Conservation (phyloP, 2,113 vertebrate genomes). For the Lepus timidus region DNA sequence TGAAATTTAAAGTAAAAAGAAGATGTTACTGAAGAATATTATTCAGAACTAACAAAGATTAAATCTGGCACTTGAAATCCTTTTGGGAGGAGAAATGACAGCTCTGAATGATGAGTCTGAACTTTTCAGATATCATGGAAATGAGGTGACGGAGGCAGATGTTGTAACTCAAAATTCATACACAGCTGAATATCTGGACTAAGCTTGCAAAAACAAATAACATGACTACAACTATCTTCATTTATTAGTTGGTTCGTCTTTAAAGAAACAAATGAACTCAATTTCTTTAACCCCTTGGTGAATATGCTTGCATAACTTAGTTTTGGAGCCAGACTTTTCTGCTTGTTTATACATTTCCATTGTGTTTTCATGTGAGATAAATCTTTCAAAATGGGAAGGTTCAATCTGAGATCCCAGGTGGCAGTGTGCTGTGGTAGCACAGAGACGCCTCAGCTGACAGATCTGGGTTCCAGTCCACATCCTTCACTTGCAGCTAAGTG, state of each 20-base stretch:
- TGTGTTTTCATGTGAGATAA: neutral
- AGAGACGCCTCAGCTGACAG: neutral
- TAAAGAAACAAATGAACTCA: neutral
- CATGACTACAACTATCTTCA: neutral
- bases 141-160: neutral
- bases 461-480: neutral
- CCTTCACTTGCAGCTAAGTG: neutral
- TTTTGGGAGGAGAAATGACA: neutral
- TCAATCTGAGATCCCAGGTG: neutral
- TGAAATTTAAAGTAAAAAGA: constrained; percentile 1
- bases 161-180: neutral
- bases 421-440: neutral
- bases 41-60: constrained; percentile 13
- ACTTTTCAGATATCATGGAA: constrained; percentile 21
- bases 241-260: neutral
- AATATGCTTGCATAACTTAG: constrained; percentile 3
- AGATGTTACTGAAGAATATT: neutral
- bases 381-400: neutral
- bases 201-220: constrained; percentile 13
- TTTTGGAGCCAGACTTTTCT: neutral
- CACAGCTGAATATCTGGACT: neutral
- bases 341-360: neutral
- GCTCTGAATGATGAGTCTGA: neutral
- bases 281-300: neutral
- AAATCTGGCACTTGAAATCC: neutral